These are phyloP conservation scores for Gymnorhina tibicen DNA, from an alignment of 2,113 vertebrate species.

Conservation along the genomic window DNA sequence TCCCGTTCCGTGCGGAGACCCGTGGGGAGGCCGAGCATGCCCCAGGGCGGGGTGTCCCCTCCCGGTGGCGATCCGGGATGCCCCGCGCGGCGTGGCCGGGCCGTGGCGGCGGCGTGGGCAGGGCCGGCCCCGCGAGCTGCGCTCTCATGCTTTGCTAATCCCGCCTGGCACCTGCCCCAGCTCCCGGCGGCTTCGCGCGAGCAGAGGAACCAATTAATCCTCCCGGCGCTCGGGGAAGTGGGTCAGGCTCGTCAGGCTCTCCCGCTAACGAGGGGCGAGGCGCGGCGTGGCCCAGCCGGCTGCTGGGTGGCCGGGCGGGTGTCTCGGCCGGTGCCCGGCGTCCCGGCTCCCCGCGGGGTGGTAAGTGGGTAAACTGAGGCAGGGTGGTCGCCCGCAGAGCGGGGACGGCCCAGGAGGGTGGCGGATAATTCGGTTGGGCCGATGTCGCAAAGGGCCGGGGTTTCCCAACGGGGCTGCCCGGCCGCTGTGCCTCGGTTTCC, in stretches of 20 bases:
- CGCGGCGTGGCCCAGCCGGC: slow-evolving; percentile 5
- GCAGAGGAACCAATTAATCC: slow-evolving; percentile 56
- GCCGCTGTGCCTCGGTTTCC: not conserved
- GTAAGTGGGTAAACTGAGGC: slow-evolving; percentile 58
- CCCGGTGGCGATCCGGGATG: not conserved
- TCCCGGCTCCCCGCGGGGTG: not conserved
- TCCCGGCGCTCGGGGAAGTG: slow-evolving; percentile 48
- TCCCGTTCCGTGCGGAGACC: fast-evolving
- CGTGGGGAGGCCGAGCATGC: fast-evolving
- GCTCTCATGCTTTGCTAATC: slow-evolving; percentile 54
- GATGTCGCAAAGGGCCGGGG: not conserved
- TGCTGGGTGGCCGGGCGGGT: slow-evolving; percentile 6
- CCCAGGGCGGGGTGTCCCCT: not conserved
- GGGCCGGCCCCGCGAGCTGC: not conserved
- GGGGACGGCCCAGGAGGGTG: not conserved
- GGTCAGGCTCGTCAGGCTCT: slow-evolving; percentile 60
- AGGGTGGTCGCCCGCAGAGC: not conserved
- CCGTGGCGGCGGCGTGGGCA: not conserved
- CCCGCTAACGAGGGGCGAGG: slow-evolving; percentile 50
- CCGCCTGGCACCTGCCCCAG: slow-evolving; percentile 58
- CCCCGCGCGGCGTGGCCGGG: not conserved
- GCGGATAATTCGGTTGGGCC: slow-evolving; percentile 11
- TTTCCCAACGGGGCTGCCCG: not conserved
- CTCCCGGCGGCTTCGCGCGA: slow-evolving; percentile 42
- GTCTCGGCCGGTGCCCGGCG: not conserved